Percentiles rank a stretch among this genome's conserved stretches.
Evolutionary conservation across 2,888 invertebrate species (phyloP).

Genomic region (Tanypteryx hageni): DNA sequence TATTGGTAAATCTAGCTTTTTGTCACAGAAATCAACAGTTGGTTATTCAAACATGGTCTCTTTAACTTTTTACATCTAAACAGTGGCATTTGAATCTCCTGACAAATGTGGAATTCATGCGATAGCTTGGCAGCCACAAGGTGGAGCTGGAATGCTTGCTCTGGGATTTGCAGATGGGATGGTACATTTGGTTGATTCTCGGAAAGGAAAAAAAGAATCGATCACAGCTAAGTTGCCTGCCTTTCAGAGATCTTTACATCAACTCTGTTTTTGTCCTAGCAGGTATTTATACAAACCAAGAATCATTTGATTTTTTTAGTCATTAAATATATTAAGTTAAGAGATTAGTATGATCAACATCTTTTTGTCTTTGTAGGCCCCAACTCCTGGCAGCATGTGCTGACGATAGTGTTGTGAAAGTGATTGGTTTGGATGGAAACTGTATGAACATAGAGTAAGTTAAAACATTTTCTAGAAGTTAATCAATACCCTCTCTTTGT

Average conservation of each 20-base stretch:
- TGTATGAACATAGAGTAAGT: conserved; percentile 72
- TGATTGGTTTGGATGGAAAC: conserved; percentile 74
- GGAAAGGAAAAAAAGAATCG: conserved; percentile 45
- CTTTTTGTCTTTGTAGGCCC: conserved; percentile 67
- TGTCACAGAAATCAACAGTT: too few relatives aligned
- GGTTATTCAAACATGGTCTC: too few relatives aligned
- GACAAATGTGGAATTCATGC: conserved; percentile 32
- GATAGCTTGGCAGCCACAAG: conserved; percentile 38
- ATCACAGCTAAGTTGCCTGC: not conserved
- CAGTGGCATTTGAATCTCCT: conserved; percentile 55
- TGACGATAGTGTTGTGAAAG: conserved; percentile 75
- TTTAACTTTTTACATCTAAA: not conserved
- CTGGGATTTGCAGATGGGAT: conserved; percentile 33
- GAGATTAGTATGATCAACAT: not conserved
- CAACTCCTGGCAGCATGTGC: conserved; percentile 76
- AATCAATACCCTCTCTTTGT: too few relatives aligned
- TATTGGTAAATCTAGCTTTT: too few relatives aligned
- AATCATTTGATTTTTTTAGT: not conserved
- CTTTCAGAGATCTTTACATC: conserved; percentile 34
- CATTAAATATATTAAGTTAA: not conserved
- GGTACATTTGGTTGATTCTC: conserved; percentile 44
- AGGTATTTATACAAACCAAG: not conserved
- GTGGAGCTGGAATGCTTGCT: conserved; percentile 30
- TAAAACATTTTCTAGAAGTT: too few relatives aligned
- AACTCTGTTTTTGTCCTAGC: conserved; percentile 37